Conservation (phyloP, 2,888 invertebrate species). For the Drosophila affinis region DNA sequence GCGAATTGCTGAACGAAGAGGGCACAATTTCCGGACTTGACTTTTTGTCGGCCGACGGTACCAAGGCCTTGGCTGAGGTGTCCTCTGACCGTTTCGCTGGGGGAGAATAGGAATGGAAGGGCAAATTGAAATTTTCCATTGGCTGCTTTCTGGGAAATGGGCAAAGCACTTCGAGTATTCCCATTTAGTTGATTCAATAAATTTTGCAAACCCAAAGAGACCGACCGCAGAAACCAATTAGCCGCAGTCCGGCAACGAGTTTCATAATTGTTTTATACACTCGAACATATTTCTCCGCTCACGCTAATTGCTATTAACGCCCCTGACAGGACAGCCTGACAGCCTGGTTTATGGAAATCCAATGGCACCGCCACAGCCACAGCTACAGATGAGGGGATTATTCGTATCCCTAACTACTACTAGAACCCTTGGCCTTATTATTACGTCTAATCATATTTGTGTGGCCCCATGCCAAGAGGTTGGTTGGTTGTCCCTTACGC, state of each 20-base stretch:
- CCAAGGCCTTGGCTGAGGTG: conserved; percentile 31
- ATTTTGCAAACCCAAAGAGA: conserved; percentile 34
- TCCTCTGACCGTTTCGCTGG: conserved; percentile 60
- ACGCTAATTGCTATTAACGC: conserved; percentile 74
- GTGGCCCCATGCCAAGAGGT: conserved; percentile 18
- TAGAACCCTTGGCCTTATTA: conserved; percentile 47
- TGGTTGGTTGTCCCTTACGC: conserved; percentile 18
- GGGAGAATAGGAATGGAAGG: background rate
- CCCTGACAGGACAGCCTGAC: conserved; percentile 63
- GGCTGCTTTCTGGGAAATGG: conserved; percentile 44
- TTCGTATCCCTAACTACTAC: conserved; percentile 2
- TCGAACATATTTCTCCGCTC: conserved; percentile 32
- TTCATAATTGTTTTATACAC: conserved; percentile 61
- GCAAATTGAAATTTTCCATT: conserved; percentile 57
- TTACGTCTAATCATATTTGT: conserved; percentile 67
- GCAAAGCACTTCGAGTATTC: no score
- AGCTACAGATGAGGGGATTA: conserved; percentile 23
- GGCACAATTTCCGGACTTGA: conserved; percentile 81
- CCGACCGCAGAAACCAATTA: conserved; percentile 69
- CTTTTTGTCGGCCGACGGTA: conserved; percentile 74
- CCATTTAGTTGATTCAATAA: conserved; percentile 62
- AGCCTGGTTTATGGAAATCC: conserved; percentile 63
- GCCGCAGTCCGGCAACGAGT: conserved; percentile 44
- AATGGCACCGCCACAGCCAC: conserved; percentile 8
- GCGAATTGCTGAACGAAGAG: conserved; percentile 75